Evolutionary conservation across 2,888 invertebrate species (phyloP), one percentile per base, ranked within the genome.

Genomic region (Lissonota sp.): DNA sequence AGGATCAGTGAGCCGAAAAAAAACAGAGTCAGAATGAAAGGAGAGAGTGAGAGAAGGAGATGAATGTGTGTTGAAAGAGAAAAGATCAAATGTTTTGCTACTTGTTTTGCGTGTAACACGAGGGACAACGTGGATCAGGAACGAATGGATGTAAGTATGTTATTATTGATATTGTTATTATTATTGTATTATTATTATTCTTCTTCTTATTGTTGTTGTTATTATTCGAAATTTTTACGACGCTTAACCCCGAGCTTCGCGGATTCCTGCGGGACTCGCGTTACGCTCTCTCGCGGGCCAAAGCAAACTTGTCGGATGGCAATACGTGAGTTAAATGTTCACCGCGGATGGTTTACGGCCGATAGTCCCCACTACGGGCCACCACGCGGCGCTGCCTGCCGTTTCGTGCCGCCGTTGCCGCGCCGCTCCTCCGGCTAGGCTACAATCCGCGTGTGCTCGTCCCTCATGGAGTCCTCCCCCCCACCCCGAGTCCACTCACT

Each of bases 341-440:
- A 90, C 92, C 92, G 94, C 91, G 92, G 92, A 92, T 91, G 92
- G 92, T 92, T 91, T 91, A 92, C 94, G 94, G 94, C 94, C 94
- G 94, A 94, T 94, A 94, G 94, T 94, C 93, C 93, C 91, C 90
- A 91, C 93, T 93, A 93, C 92, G 93, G 90, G 93, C 93, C 93
- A 92, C 93, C 92, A 92, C 93, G 92, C 93, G 93, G 93, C 93
- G 91, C 93, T 91, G 92, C 92, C 84, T 86, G 82, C 84, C 82
- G 82, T 83, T 73, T 79, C 83, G 84, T 87, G 83, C 81, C 79
- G 76, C 76, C 80, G 79, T 73, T 80, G 82, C 79, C 83, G 85
- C 86, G 77, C 85, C 83, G 83, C 84, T 82, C 84, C 83, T 83
- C 83, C 71, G 80, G 83, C 79, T 82, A 80, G 83, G 80, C 79